Percentiles rank a stretch among this genome's conserved stretches.
phyloP scores from a whole-genome alignment of 2,888 invertebrate species.

The Philereme transversata region DNA sequence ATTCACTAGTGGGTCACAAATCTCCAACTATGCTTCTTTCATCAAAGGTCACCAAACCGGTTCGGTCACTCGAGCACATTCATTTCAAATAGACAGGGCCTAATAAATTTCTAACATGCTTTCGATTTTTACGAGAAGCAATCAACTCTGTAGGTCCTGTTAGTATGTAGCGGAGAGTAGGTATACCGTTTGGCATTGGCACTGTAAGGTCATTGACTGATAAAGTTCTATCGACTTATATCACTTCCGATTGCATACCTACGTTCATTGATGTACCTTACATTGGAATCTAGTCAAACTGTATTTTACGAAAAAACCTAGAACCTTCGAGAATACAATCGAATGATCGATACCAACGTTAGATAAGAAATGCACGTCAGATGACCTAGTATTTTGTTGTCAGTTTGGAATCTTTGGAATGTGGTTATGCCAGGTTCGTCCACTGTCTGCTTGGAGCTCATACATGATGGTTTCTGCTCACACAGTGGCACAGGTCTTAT shows the following conservation, averaged over 20 bases:
- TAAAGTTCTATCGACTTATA: conserved; percentile 19
- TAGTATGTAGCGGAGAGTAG: conserved; percentile 4
- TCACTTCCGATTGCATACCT: too few species aligned
- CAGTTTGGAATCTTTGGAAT: too few species aligned
- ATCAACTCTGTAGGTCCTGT: neutral
- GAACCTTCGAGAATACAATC: too few species aligned
- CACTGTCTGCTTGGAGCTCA: too few species aligned
- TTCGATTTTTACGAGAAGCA: neutral
- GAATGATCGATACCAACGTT: too few species aligned
- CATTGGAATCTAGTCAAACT: too few species aligned
- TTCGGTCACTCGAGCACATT: conserved; percentile 5
- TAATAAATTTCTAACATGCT: conserved; percentile 3
- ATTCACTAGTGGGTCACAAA: conserved; percentile 33
- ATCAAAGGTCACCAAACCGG: conserved; percentile 24
- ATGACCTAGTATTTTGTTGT: too few species aligned
- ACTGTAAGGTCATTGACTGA: conserved; percentile 29
- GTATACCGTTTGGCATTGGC: conserved; percentile 20
- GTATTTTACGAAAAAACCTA: too few species aligned
- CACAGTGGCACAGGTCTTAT: too few species aligned
- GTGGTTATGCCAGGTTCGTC: too few species aligned
- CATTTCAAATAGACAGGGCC: neutral
- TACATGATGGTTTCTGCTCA: too few species aligned
- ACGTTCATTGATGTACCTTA: too few species aligned
- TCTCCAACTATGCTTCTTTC: conserved; percentile 8
- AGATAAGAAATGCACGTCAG: neutral